Base-by-base conservation (phyloP, 2,113 vertebrate species). In the Poeciliopsis occidentalis region DNA sequence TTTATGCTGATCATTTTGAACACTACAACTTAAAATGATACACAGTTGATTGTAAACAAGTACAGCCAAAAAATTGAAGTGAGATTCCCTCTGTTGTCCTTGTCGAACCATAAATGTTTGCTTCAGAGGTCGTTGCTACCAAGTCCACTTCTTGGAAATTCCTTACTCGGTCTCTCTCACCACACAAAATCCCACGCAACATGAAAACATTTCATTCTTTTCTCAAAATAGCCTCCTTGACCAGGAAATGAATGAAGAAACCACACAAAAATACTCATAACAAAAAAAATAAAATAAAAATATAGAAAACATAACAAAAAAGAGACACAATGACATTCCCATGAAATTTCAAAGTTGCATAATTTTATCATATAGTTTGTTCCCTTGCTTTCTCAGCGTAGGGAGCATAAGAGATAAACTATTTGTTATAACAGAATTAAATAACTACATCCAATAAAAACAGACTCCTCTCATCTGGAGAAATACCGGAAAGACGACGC, bases 281-380 rank as follows among this genome's bases (percentile, higher is more conserved):
- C 6, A 27, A 67, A 26, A 27, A 0, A 6, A 47, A 17, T 47
- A 47, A 37, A 37, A 10, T 24, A 0, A 19, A 6, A 47, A 1
- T 47, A 47, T 1, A 47, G 4, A 47, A 19, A 47, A 19, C 44
- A 47, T 19, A 0, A 54, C 19, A 24, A 57, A 57, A 57, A 57
- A 57, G 2, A 24, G 10, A 10, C 17, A n/a, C 17, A 3, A 24
- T 54, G 12, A 17, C 17, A 19, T 57, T 57, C 2, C 51, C 22
- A 57, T 10, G 3, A 24, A 54, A 57, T 54, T 54, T 19, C 51
- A 54, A 37, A 37, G 2, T 37, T 37, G 34, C 10, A 41, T 41
- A 8, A n/a, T 57, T 57, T 57, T 57, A 57, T 7, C 11, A 57
- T n/a, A 24, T 57, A 57, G 8, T 3, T 57, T n/a, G 17, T 17